Percentiles rank a stretch among this genome's conserved stretches.
Conservation (phyloP, 2,797 vertebrate genomes). For the Acomys russatus region DNA sequence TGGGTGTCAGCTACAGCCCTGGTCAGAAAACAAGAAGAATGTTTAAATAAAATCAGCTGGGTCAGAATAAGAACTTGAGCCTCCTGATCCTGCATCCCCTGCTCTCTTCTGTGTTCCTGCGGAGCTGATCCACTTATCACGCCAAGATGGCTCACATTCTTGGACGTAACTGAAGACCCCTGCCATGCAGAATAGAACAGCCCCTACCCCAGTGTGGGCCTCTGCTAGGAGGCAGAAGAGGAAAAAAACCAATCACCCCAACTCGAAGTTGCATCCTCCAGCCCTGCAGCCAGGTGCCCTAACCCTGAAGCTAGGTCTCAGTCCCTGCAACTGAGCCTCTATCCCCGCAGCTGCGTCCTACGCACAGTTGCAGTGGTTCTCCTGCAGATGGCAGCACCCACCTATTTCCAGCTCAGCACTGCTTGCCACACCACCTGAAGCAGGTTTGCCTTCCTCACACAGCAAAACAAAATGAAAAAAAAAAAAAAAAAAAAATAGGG, state of each 20-base stretch:
- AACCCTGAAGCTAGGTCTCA: neutral
- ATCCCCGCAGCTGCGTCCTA: neutral
- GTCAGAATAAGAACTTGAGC: fast-evolving
- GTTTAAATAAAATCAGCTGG: neutral
- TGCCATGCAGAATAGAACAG: fast-evolving
- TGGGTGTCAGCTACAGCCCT: too few species aligned
- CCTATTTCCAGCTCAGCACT: neutral
- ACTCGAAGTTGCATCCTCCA: neutral
- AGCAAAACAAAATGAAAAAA: too few species aligned
- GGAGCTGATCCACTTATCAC: too few species aligned
- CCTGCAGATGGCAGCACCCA: neutral
- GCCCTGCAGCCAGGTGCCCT: neutral
- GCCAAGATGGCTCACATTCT: neutral
- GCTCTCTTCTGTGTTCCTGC: neutral
- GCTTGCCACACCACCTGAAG: too few species aligned
- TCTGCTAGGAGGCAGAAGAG: neutral
- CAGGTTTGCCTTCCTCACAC: too few species aligned
- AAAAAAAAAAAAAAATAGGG: neutral
- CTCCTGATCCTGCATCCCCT: neutral
- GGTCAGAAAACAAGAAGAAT: neutral
- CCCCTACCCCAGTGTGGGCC: neutral
- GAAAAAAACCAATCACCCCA: neutral
- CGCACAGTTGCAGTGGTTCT: too few species aligned
- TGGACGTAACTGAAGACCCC: neutral
- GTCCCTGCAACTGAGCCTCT: neutral